A percentile compares a stretch with the other conserved stretches of the same genome.
These are phyloP conservation scores for Oreortyx pictus DNA, from an alignment of 2,797 vertebrate species.

Conservation along the genomic window DNA sequence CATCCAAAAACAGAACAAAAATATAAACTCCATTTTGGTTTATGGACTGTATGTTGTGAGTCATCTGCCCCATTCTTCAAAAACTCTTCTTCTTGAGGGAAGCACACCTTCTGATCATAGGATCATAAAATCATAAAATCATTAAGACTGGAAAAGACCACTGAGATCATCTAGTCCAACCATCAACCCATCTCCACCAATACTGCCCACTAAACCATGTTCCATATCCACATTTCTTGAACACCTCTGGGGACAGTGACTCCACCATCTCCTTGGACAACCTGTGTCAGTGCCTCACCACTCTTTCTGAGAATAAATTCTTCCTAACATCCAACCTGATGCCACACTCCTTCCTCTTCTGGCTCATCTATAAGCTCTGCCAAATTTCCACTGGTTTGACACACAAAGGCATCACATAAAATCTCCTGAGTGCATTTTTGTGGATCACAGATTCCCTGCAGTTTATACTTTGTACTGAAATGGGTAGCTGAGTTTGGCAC, in stretches of 20 bases:
- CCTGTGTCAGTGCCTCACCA: too few relatives aligned
- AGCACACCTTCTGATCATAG: neutral
- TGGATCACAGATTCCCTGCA: neutral
- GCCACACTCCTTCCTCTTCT: neutral
- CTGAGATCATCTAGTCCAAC: too few relatives aligned
- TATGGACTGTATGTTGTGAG: neutral
- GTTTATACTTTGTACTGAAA: neutral
- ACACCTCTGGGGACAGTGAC: too few relatives aligned
- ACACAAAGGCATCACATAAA: conserved; percentile 21
- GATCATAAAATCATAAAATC: neutral
- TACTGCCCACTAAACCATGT: too few relatives aligned
- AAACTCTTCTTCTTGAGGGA: neutral
- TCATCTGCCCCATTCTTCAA: fast-evolving
- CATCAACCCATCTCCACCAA: too few relatives aligned
- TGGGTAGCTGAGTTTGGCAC: neutral
- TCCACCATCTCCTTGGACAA: too few relatives aligned
- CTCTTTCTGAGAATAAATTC: too few relatives aligned
- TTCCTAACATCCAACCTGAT: neutral
- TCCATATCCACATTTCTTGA: too few relatives aligned
- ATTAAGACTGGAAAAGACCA: too few relatives aligned
- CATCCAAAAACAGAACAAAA: neutral
- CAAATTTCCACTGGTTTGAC: neutral
- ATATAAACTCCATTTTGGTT: fast-evolving
- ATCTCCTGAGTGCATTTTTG: neutral
- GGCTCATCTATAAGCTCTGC: neutral